phyloP scores from a whole-genome alignment of 2,888 invertebrate genomes.

The Cyrtodaria siliqua region DNA sequence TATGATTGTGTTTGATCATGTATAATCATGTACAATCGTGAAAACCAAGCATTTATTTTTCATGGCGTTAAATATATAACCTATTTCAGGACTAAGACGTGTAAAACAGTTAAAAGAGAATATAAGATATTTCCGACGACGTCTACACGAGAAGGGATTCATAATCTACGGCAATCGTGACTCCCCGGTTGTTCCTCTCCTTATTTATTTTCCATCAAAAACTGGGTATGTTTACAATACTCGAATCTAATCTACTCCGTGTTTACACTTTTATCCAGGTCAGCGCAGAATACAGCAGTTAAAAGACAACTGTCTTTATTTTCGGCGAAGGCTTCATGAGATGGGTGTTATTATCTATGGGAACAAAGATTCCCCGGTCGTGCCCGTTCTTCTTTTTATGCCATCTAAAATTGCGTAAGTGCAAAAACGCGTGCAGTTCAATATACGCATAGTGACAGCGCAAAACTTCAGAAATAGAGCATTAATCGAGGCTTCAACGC shows the following conservation, averaged over 20 bases:
- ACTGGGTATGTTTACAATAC: slow-evolving; percentile 90
- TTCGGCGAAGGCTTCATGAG: slow-evolving; percentile 92
- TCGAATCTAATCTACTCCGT: neutral
- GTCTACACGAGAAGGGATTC: slow-evolving; percentile 95
- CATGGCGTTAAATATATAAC: too few relatives aligned
- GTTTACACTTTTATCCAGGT: slow-evolving; percentile 79
- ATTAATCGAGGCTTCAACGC: too few relatives aligned
- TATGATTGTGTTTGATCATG: too few relatives aligned
- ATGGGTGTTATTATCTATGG: slow-evolving; percentile 97
- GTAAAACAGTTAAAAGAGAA: slow-evolving; percentile 92
- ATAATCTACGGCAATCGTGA: slow-evolving; percentile 96
- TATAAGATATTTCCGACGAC: slow-evolving; percentile 92
- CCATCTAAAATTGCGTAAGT: slow-evolving; percentile 69
- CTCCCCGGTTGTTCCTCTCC: slow-evolving; percentile 98
- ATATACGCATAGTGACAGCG: neutral
- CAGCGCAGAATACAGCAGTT: slow-evolving; percentile 90
- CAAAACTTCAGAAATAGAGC: slow-evolving; percentile 13
- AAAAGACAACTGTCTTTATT: slow-evolving; percentile 93
- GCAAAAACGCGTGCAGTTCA: slow-evolving; percentile 10
- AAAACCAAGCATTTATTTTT: too few relatives aligned
- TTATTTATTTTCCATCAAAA: slow-evolving; percentile 98
- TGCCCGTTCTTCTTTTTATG: slow-evolving; percentile 97
- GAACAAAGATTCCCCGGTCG: slow-evolving; percentile 97
- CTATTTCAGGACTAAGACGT: slow-evolving; percentile 87
- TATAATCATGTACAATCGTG: too few relatives aligned